Evolutionary conservation across 2,113 vertebrate species (phyloP), one percentile per base, ranked within the genome.

Genomic region (Ophthalmotilapia sp.): DNA sequence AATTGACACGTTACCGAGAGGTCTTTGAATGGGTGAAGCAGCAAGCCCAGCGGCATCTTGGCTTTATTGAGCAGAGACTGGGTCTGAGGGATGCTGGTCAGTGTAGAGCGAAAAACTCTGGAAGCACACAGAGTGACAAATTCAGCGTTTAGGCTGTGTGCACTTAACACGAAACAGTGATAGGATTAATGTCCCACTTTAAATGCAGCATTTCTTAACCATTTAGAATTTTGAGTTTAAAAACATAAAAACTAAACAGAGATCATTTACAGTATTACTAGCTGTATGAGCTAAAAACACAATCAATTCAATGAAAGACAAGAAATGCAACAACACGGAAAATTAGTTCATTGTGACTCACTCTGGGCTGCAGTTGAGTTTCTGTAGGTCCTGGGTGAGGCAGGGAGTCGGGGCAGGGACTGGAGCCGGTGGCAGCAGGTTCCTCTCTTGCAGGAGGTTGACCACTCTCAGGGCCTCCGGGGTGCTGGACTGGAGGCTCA

Each of bases 1-100:
- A 79, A 84, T 6, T n/a, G 15, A 81, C 26, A 26, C 2, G 4
- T 95, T 98, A 99, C 98, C 96, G 97, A 97, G 87, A 99, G 96
- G 91, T 99, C 98, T 97, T 99, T 99, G 95, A 99, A 99, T 75
- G 98, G 98, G 94, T 99, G 98, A 86, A 99, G 97, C 91, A 99
- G 96, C 84, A 99, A 96, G 84, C 98, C 98, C 93, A 99, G 91
- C 21, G 98, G 98, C 96, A 99, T 97, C 96, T 98, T 99, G 92
- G 98, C 98, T 97, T 99, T 99, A 94, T 98, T 99, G 90, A 99
- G 65, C 95, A 99, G 96, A 93, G 98, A 96, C 96, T 99, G 98
- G 80, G 98, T 99, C 95, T 99, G 98, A 93, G 98, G 98, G 97
- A 99, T 98, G 96, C 96, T 98, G 89, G 97, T 98, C 95, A 99